Percentiles rank a stretch among this genome's conserved stretches.
These are phyloP conservation scores for Diadophis punctatus DNA, from an alignment of 2,113 vertebrate genomes.

Conservation along the genomic window DNA sequence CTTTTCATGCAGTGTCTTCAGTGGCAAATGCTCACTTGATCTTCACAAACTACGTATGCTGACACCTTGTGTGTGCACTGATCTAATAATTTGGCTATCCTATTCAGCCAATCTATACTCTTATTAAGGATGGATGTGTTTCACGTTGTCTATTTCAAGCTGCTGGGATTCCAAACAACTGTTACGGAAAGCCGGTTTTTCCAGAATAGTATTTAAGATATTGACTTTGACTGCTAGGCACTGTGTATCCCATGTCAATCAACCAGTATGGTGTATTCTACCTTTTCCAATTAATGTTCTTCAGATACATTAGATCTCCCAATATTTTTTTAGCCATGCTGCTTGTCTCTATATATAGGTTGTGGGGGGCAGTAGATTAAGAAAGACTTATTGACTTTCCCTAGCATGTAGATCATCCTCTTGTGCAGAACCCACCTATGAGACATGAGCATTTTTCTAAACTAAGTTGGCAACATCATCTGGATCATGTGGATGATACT, in stretches of 20 bases:
- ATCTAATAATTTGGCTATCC: background rate
- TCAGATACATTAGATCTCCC: background rate
- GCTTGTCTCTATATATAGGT: background rate
- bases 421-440: background rate
- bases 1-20: background rate
- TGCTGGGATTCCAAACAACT: background rate
- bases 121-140: background rate
- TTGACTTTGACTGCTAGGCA: background rate
- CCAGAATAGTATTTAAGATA: background rate
- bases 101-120: background rate
- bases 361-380: background rate
- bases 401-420: background rate
- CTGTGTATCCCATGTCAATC: background rate
- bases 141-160: background rate
- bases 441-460: background rate
- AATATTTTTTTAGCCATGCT: background rate
- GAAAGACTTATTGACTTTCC: background rate
- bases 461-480: background rate
- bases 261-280: background rate
- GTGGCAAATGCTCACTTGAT: background rate
- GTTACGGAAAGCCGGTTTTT: background rate
- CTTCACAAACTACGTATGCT: background rate
- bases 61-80: background rate
- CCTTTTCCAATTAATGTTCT: background rate
- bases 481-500: background rate